Conservation (phyloP, 1,140 invertebrate genomes). For the Drosophila triauraria region DNA sequence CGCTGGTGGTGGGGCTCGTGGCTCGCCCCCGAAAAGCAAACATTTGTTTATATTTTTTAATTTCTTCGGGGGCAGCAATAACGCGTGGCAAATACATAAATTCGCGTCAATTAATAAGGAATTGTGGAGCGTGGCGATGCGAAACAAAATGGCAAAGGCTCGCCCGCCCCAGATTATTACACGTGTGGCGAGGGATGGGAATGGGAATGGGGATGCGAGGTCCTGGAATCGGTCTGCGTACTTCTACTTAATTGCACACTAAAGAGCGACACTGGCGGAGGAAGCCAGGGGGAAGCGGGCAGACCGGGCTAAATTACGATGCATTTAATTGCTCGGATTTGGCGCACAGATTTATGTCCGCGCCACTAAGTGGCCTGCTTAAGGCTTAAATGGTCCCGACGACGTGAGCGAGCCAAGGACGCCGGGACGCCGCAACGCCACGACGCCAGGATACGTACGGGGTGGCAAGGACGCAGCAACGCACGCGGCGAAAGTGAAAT, state of each 20-base stretch:
- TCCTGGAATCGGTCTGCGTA: conserved; percentile 57
- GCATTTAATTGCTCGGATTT: conserved; percentile 84
- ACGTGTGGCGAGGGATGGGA: conserved; percentile 27
- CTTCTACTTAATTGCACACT: conserved; percentile 79
- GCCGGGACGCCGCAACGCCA: conserved; percentile 29
- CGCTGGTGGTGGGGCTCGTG: background rate
- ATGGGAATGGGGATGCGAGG: conserved; percentile 2
- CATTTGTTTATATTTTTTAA: conserved; percentile 82
- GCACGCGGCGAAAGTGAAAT: conserved; percentile 71
- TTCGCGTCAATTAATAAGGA: conserved; percentile 82
- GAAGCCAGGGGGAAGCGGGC: background rate
- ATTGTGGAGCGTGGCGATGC: conserved; percentile 70
- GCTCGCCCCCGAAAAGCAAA: conserved; percentile 23
- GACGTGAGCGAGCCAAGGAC: conserved; percentile 70
- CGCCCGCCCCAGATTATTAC: conserved; percentile 63
- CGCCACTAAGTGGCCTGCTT: conserved; percentile 81
- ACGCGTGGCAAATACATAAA: conserved; percentile 82
- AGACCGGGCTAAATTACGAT: conserved; percentile 76
- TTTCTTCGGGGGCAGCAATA: conserved; percentile 74
- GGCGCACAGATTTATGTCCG: conserved; percentile 82
- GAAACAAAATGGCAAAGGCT: conserved; percentile 65
- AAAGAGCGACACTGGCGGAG: conserved; percentile 59
- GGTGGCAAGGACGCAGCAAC: conserved; percentile 16
- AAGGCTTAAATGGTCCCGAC: conserved; percentile 81
- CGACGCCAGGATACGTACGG: background rate